A percentile compares a stretch with the other conserved stretches of the same genome.
Conservation (phyloP, 1,140 invertebrate genomes). For the Planococcus citri region DNA sequence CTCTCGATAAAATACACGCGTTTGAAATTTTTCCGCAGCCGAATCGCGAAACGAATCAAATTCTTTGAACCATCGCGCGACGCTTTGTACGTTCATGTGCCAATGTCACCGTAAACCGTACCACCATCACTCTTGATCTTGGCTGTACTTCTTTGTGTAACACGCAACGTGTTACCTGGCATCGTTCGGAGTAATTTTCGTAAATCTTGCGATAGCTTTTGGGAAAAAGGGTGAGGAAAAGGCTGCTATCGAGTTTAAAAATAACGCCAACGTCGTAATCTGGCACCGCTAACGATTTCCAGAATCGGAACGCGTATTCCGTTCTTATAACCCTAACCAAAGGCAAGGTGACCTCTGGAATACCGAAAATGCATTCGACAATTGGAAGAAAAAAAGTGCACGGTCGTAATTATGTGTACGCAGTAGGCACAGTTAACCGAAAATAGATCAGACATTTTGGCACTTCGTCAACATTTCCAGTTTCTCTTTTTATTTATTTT, state of each 20-base stretch:
- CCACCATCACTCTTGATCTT: too few relatives aligned
- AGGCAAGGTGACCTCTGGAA: slow-evolving; percentile 5
- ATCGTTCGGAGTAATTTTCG: neutral
- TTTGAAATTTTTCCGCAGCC: neutral
- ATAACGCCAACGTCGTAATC: neutral
- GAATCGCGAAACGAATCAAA: neutral
- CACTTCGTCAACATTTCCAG: neutral
- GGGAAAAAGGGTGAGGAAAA: neutral
- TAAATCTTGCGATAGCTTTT: neutral
- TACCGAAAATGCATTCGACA: slow-evolving; percentile 5
- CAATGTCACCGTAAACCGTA: neutral
- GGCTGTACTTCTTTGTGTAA: too few relatives aligned
- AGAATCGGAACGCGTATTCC: neutral
- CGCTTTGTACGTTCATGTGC: neutral
- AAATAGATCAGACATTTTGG: neutral
- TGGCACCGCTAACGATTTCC: neutral
- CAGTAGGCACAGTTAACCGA: neutral
- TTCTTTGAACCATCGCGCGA: neutral
- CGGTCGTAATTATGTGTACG: neutral
- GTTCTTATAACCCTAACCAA: slow-evolving; percentile 2
- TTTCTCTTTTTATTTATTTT: neutral
- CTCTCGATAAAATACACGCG: neutral
- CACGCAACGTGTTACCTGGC: neutral
- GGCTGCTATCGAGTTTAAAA: neutral
- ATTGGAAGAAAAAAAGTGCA: neutral